Base-by-base conservation (phyloP, 2,113 vertebrate species). In the Hydropotes inermis region DNA sequence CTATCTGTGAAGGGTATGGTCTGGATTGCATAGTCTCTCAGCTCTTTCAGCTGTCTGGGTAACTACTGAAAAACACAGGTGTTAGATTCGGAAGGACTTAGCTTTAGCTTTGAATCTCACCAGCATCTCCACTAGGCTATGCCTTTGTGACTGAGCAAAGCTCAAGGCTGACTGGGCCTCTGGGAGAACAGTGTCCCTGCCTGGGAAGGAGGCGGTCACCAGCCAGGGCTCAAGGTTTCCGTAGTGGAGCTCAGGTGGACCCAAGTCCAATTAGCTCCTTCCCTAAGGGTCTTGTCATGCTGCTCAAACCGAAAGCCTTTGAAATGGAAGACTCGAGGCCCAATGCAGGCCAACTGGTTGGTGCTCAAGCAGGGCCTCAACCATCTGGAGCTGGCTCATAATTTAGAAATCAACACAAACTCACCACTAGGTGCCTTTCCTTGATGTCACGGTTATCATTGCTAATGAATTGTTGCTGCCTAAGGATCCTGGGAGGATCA, bases 401-500 rank as follows among this genome's bases (percentile, higher is more conserved):
- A 91, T 11, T 81, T 58, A 28, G 45, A 14, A 67, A 9, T 84
- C 57, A 7, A 17, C 0, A 57, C 30, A 90, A 1, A 33, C 3
- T 64, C 91, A 47, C 0, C 0, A 6, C 3, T 10, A 10, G 57
- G 57, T 47, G 3, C 1, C 79, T 88, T 87, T 10, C 70, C 83
- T 54, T 61, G 43, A 67, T 64, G 17, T 43, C 33, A 1, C 0
- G 0, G 0, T 57, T 79, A 6, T 57, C 28, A 54, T 2, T 16
- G 16, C 14, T 64, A 45, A 84, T 76, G 0, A 0, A 15, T 3
- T 0, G 43, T 13, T 1, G 12, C 47, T 70, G 83, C 36, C 50
- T 87, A 9, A 21, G 39, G 28, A n/a, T 33, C 43, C 30, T 81
- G 54, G 54, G 43, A 45, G n/a, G 95, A 58, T 86, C 11, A 47